A percentile compares a stretch with the other conserved stretches of the same genome.
These are phyloP conservation scores for Eurytoma adleriae DNA, from an alignment of 2,888 invertebrate genomes.

Conservation along the genomic window DNA sequence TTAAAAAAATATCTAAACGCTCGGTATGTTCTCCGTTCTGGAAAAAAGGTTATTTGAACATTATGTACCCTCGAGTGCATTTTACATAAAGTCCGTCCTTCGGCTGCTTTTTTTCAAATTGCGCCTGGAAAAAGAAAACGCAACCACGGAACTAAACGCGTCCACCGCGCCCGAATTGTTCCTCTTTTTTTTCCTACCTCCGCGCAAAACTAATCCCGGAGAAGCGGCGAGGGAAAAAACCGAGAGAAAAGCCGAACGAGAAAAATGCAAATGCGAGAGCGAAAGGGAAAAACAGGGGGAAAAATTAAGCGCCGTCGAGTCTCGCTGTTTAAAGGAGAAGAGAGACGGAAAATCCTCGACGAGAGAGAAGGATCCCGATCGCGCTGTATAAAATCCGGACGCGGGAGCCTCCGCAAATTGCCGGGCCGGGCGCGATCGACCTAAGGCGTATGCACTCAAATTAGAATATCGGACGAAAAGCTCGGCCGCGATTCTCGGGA, in stretches of 20 bases:
- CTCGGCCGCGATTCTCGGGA: conserved; percentile 15
- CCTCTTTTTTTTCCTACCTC: background rate
- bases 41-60: background rate
- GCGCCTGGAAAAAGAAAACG: background rate
- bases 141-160: background rate
- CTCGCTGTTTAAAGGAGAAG: background rate
- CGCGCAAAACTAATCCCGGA: conserved; percentile 11
- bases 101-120: conserved; percentile 35
- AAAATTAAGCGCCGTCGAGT: background rate
- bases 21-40: background rate
- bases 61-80: conserved; percentile 24
- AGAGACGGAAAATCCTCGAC: background rate
- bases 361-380: conserved; percentile 26
- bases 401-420: conserved; percentile 45
- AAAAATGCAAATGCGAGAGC: conserved; percentile 29
- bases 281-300: background rate
- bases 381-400: conserved; percentile 40
- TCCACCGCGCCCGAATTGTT: conserved; percentile 23
- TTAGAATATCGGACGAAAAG: conserved; percentile 53
- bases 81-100: conserved; percentile 42
- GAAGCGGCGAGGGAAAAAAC: conserved; percentile 2
- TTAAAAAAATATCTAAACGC: no score
- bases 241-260: background rate
- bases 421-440: conserved; percentile 19
- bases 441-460: conserved; percentile 47